Base-by-base conservation (phyloP, 2,113 vertebrate species). In the Anas platyrhynchos region DNA sequence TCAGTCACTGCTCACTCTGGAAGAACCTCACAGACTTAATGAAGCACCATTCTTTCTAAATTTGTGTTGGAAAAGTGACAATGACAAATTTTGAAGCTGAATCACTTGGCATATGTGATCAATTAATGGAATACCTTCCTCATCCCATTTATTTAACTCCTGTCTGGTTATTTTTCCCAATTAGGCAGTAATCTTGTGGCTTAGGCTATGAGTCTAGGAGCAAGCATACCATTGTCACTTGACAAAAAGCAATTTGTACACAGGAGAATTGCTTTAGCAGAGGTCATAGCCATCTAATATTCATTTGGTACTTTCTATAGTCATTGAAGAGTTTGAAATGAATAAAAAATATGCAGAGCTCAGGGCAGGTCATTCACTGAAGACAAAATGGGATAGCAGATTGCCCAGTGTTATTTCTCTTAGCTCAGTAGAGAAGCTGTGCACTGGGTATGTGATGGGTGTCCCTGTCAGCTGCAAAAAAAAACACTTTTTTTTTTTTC, bases 71-170 rank as follows among this genome's bases (percentile, higher is more conserved):
- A 63, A 73, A 90, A 79, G 36, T 66, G 83, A 67, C 79, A 83
- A 16, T 62, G 91, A 95, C 23, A 34, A 73, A 88, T 91, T 94
- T n/a, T 38, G 48, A 75, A 84, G 67, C 52, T 41, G 77, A 89
- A 54, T 78, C 91, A 36, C n/a, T 80, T 67, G 84, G 48, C 61
- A 22, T n/a, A 29, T 44, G 46, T 61, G 31, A 83, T 80, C 68
- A 78, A 43, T 38, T 75, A 91, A 86, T 43, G 46, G 36, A 91
- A 88, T 65, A 63, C 34, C 68, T 89, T 89, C 43, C 59, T 56
- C 79, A 72, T 55, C 13, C 22, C 13, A 32, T 11, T 55, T 75
- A 67, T 58, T 88, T 91, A 73, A 68, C 68, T 88, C 59, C 52
- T 52, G 15, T 22, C 55, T 44, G 78, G n/a, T 48, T 83, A 43